phyloP scores from a whole-genome alignment of 1,140 invertebrate genomes.

The Cotesia glomerata region DNA sequence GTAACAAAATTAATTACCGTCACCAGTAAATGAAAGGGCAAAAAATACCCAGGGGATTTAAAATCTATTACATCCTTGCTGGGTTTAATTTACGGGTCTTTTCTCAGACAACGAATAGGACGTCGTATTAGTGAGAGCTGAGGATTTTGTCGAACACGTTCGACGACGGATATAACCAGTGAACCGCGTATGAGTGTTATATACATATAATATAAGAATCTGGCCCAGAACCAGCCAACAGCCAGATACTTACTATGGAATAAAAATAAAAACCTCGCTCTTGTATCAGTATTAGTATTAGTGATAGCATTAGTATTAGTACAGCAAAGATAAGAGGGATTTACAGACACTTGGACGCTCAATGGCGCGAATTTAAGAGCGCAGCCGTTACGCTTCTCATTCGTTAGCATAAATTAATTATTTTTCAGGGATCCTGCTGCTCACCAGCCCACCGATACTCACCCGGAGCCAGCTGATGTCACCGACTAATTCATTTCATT shows the following conservation, averaged over 20 bases:
- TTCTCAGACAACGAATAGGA: too few relatives aligned
- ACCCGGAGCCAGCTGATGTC: background rate
- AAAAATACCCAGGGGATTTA: too few relatives aligned
- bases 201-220: too few relatives aligned
- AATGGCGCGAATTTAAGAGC: slow-evolving; percentile 63
- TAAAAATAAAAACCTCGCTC: background rate
- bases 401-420: slow-evolving; percentile 64
- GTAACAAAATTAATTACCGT: slow-evolving; percentile 37
- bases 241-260: slow-evolving; percentile 43
- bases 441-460: slow-evolving; percentile 29
- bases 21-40: background rate
- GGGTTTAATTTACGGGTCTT: too few relatives aligned
- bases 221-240: slow-evolving; percentile 26
- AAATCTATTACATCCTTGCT: too few relatives aligned
- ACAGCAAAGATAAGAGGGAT: slow-evolving; percentile 45
- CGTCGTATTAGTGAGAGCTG: too few relatives aligned
- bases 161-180: too few relatives aligned
- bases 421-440: slow-evolving; percentile 45
- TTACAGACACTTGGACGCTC: slow-evolving; percentile 62
- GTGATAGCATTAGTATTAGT: slow-evolving; percentile 32
- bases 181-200: too few relatives aligned
- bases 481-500: background rate
- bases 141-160: too few relatives aligned
- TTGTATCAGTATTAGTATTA: slow-evolving; percentile 14
- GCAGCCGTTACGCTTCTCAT: slow-evolving; percentile 62